These are phyloP conservation scores for Heteractis magnifica DNA, from an alignment of 92 coral and sea anemone genomes.

Conservation along the genomic window DNA sequence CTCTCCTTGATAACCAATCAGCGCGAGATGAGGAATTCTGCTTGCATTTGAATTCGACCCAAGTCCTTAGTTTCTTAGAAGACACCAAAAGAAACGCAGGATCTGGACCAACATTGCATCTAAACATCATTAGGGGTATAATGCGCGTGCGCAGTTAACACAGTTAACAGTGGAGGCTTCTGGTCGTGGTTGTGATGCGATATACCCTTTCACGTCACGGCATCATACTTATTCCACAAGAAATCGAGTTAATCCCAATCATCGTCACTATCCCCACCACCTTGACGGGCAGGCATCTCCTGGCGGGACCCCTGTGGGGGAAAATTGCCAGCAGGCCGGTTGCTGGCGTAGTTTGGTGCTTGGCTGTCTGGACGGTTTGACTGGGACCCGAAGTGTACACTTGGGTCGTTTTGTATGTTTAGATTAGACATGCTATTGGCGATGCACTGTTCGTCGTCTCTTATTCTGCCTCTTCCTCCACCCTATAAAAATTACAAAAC, in stretches of 20 bases:
- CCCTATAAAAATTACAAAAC: background rate
- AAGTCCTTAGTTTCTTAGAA: too few relatives aligned
- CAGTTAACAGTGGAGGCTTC: background rate
- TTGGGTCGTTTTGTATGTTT: constrained; percentile 2
- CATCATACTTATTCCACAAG: background rate
- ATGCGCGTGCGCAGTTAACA: background rate
- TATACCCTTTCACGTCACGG: background rate
- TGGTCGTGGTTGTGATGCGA: background rate
- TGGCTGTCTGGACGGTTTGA: background rate
- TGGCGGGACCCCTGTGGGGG: constrained; percentile 6
- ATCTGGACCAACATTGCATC: too few relatives aligned
- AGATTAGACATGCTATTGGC: constrained; percentile 4
- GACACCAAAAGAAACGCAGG: too few relatives aligned
- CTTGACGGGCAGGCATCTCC: background rate
- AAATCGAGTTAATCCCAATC: constrained; percentile 23
- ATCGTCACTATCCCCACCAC: constrained; percentile 29
- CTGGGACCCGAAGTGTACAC: constrained; percentile 22
- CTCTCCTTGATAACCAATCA: too few relatives aligned
- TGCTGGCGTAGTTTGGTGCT: background rate
- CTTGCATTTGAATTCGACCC: too few relatives aligned
- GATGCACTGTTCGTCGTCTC: constrained; percentile 7
- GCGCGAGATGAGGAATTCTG: too few relatives aligned
- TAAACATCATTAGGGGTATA: background rate
- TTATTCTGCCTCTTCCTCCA: constrained; percentile 7
- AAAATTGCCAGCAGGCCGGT: background rate